phyloP scores from a whole-genome alignment of 2,113 vertebrate species.

The Nestor notabilis region DNA sequence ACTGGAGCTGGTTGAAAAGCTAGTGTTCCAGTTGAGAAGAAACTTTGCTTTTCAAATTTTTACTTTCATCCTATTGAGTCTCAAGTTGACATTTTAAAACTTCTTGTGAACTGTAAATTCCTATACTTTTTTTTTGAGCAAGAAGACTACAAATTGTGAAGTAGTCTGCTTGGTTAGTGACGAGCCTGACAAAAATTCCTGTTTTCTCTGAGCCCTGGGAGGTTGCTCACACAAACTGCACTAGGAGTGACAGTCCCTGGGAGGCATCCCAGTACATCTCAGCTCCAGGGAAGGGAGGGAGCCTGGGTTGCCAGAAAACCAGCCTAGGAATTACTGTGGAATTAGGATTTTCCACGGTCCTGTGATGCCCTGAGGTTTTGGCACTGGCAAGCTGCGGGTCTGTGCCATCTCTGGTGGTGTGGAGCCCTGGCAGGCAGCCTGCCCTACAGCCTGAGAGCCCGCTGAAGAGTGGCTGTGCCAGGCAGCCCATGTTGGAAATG shows the following conservation, averaged over 20 bases:
- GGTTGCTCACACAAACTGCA: not conserved
- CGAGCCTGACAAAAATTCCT: not conserved
- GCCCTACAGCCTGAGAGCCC: not conserved
- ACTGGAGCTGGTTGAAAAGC: not conserved
- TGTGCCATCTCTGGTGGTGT: rapidly evolving
- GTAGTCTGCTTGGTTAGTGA: not conserved
- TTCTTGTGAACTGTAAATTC: not conserved
- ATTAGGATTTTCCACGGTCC: not conserved
- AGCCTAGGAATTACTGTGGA: not conserved
- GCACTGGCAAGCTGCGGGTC: not conserved
- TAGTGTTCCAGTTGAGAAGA: not conserved
- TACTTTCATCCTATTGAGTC: not conserved
- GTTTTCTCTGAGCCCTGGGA: not conserved
- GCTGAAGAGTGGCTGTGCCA: not conserved
- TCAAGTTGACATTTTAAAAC: not conserved
- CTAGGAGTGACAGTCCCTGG: not conserved
- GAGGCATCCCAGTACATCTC: not conserved
- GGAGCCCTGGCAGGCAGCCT: not conserved
- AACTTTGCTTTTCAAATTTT: not conserved
- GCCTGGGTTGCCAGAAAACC: conserved; percentile 22
- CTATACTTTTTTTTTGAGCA: not conserved
- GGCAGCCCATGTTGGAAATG: not conserved
- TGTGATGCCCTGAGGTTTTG: not conserved
- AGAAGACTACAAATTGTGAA: not conserved
- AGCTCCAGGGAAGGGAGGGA: not conserved